A percentile compares a stretch with the other conserved stretches of the same genome.
Evolutionary conservation across 2,888 invertebrate genomes (phyloP).

Genomic region (Subacronicta megacephala): DNA sequence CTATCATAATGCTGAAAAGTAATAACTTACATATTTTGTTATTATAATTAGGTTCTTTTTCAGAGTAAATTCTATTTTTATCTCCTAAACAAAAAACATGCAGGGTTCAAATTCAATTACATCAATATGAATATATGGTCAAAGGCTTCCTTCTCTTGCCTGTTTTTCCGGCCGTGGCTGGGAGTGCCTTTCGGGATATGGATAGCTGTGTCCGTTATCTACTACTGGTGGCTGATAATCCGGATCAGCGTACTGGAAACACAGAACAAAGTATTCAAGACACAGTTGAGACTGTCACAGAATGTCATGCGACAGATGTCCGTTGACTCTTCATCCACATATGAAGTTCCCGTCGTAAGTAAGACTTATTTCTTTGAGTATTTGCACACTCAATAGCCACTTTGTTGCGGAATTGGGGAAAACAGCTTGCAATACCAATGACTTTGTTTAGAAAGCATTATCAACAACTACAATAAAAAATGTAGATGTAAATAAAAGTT

Average conservation of each 20-base stretch:
- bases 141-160: conserved; percentile 76
- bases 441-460: too few species aligned
- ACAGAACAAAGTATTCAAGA: conserved; percentile 90
- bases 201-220: conserved; percentile 78
- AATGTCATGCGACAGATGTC: conserved; percentile 84
- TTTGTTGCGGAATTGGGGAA: too few species aligned
- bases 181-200: conserved; percentile 81
- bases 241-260: conserved; percentile 90
- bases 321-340: conserved; percentile 69
- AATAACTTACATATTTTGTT: not conserved
- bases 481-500: too few species aligned
- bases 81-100: conserved; percentile 2
- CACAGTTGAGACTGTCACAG: conserved; percentile 89
- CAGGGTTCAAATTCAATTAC: conserved; percentile 14
- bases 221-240: conserved; percentile 88
- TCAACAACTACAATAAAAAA: too few species aligned
- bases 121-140: conserved; percentile 69
- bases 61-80: too few species aligned
- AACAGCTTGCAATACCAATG: too few species aligned
- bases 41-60: not conserved
- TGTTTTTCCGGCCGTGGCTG: conserved; percentile 84
- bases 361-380: too few species aligned
- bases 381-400: too few species aligned
- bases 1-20: too few species aligned
- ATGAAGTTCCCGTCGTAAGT: conserved; percentile 76